Conservation (phyloP, 2,113 vertebrate species). For the Lynx canadensis region DNA sequence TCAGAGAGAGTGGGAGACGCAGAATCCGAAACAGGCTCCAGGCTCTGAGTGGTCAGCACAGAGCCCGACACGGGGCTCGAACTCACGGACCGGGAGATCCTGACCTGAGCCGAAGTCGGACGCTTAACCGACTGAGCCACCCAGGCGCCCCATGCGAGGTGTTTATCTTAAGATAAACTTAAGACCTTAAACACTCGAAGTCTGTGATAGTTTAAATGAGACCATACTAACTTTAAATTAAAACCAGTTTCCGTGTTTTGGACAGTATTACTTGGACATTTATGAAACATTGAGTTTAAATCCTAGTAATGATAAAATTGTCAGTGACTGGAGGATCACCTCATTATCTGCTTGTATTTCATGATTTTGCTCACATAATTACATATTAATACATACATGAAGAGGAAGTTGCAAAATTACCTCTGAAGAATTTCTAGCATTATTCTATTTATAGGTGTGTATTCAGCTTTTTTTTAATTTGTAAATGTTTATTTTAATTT, state of each 20-base stretch:
- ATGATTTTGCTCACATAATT: neutral
- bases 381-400: neutral
- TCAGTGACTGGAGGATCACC: neutral
- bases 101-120: too few species aligned
- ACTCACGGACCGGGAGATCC: accelerated
- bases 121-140: too few species aligned
- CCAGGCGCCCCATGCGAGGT: neutral
- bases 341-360: neutral
- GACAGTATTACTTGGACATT: neutral
- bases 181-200: neutral
- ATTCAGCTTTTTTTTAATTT: neutral
- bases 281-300: constrained; percentile 10
- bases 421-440: constrained; percentile 2
- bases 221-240: constrained; percentile 1
- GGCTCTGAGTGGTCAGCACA: too few species aligned
- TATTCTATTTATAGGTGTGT: neutral
- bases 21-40: too few species aligned
- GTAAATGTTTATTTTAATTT: too few species aligned
- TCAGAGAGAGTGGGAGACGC: too few species aligned
- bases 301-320: neutral
- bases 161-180: neutral
- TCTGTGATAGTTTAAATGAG: neutral
- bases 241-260: neutral
- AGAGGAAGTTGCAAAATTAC: neutral
- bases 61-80: too few species aligned